These are phyloP conservation scores for Lordiphosa clarofinis DNA, from an alignment of 1,140 invertebrate species.

Conservation along the genomic window DNA sequence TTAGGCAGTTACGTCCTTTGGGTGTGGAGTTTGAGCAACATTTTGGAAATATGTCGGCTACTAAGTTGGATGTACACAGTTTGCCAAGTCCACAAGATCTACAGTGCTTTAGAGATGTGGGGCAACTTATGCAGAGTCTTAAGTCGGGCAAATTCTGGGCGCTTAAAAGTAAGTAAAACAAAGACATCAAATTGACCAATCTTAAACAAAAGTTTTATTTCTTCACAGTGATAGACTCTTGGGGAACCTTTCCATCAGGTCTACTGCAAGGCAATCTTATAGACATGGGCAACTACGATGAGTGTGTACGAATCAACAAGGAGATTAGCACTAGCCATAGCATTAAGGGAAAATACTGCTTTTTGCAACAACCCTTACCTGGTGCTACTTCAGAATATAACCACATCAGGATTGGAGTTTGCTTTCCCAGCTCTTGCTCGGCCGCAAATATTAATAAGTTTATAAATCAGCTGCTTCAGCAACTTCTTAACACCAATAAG, in stretches of 20 bases:
- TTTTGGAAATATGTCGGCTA: not conserved
- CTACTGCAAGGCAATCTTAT: slow-evolving; percentile 34
- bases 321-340: not conserved
- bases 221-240: slow-evolving; percentile 54
- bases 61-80: slow-evolving; percentile 2
- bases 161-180: slow-evolving; percentile 32
- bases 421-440: slow-evolving; percentile 45
- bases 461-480: slow-evolving; percentile 25
- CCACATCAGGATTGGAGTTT: slow-evolving; percentile 30
- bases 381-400: not conserved
- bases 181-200: no score
- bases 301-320: slow-evolving; percentile 40
- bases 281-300: slow-evolving; percentile 61
- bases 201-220: not conserved
- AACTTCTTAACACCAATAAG: slow-evolving; percentile 5
- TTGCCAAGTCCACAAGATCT: slow-evolving; percentile 21
- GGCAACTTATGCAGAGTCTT: slow-evolving; percentile 14
- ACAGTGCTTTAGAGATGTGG: slow-evolving; percentile 33
- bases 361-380: slow-evolving; percentile 19
- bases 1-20: slow-evolving; percentile 8
- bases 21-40: slow-evolving; percentile 8
- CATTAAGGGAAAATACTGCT: slow-evolving; percentile 52
- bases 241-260: slow-evolving; percentile 57
- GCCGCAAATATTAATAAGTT: slow-evolving; percentile 26
- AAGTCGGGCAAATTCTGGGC: slow-evolving; percentile 28